Evolutionary conservation across 2,888 invertebrate genomes (phyloP), one percentile per base, ranked within the genome.

Genomic region (Hydriomena furcata): DNA sequence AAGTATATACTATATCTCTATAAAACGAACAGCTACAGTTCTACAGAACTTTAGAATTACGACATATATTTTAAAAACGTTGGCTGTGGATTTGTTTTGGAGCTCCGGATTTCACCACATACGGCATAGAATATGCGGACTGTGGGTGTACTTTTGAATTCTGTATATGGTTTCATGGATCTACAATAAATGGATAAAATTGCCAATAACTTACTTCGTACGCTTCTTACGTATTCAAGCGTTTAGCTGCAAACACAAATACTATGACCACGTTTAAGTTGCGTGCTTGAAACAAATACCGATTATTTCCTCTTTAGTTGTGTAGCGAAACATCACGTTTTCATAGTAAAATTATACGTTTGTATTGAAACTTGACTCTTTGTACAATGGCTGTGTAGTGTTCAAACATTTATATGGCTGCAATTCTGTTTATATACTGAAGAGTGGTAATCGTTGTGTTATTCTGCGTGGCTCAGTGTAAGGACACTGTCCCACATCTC

Each of bases 261-360:
- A 47, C 34, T 41, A 27, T 17, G 12, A 10, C 34, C 38, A 49
- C 30, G 35, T 36, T 45, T 46, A 38, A 31, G 36, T 56, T 40
- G 31, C 43, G 21, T 38, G 52, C 37, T 17, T 23, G 46, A 42
- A 46, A 48, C 35, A 51, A 49, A 49, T 42, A 20, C 38, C 30
- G 28, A 47, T 44, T 47, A 41, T 53, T 53, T 42, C 47, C 28
- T 47, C 52, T 52, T 47, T 52, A 44, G 44, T 45, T 48, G 27
- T 40, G 40, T 54, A 56, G 53, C 52, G 72, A 71, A 73, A 76
- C 70, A 72, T 76, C 73, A 77, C 76, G 75, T 73, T 73, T 73
- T 64, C 66, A 66, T 64, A 70, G 70, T 71, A 68, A 75, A 76
- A 71, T 68, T 66, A 63, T 58, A 58, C 60, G 65, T 70, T 67